Base-by-base conservation (phyloP, 2,888 invertebrate species). In the Meiosimyza decipiens region DNA sequence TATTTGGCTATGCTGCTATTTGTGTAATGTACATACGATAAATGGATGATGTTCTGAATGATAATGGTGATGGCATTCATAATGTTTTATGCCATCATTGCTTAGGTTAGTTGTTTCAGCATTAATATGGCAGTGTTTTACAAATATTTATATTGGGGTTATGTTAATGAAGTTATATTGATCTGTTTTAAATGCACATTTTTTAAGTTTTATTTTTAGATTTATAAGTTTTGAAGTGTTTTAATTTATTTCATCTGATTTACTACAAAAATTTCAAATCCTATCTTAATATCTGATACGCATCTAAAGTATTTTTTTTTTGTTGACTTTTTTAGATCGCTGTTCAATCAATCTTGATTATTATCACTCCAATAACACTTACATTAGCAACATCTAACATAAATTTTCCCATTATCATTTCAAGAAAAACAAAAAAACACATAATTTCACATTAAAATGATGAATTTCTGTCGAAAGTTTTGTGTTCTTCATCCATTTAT, bases 331-430 rank as follows among this genome's bases (percentile, higher is more conserved):
- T 22, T 28, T 28, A 4, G 28, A 28, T 28, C 28, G 4, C 40
- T 5, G 9, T 9, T 40, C 77, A 71, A 83, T 82, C 82, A 83
- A 82, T 83, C 83, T 82, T 79, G 80, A 82, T 82, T 82, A 81
- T 78, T 75, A 72, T 74, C 80, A 80, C 79, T 76, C 78, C 83
- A 83, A 83, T 83, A 80, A 78, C 79, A 81, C 79, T 77, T 72
- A 75, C 72, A 76, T 63, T 62, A 77, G 73, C 77, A 76, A 75
- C 66, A 70, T 73, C 76, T 77, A 79, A 60, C 33, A 52, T 51
- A 54, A 70, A 22, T 15, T 33, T 5, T 7, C 7, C 16, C 33
- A 15, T 47, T 13, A 59, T n/a, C 13, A 51, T 57, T 40, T 18
- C 33, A 47, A 33, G 11, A 12, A 4, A 22, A n/a, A n/a, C n/a